Conservation (phyloP, 2,797 vertebrate genomes). For the Acanthornis magna region DNA sequence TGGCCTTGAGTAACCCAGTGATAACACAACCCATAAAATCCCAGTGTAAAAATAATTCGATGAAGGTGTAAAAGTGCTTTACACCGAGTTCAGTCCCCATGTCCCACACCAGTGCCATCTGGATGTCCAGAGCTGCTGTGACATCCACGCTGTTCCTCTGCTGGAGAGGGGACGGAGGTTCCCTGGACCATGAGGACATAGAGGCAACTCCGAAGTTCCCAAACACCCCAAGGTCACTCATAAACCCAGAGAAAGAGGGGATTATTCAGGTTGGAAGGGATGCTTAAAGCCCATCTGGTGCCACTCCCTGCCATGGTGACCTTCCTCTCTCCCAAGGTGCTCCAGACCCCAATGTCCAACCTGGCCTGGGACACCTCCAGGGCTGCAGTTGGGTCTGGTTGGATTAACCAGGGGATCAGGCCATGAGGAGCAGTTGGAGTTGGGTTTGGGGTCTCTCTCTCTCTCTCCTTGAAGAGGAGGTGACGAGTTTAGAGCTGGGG, state of each 20-base stretch:
- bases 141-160: neutral
- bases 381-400: neutral
- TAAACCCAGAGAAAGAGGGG: accelerated
- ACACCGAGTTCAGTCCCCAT: accelerated
- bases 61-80: accelerated
- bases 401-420: too few relatives aligned
- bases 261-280: neutral
- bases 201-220: neutral
- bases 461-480: neutral
- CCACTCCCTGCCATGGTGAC: neutral
- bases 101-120: too few relatives aligned
- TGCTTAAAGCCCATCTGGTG: neutral
- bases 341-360: neutral
- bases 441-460: too few relatives aligned
- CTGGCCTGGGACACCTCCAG: neutral
- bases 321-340: neutral
- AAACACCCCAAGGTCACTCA: accelerated
- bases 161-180: accelerated
- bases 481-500: neutral
- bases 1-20: accelerated
- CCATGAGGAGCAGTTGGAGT: too few relatives aligned
- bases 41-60: accelerated
- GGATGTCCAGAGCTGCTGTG: neutral
- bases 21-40: neutral
- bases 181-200: neutral